These are phyloP conservation scores for Apantesis nais DNA, from an alignment of 2,888 invertebrate genomes.

Conservation along the genomic window DNA sequence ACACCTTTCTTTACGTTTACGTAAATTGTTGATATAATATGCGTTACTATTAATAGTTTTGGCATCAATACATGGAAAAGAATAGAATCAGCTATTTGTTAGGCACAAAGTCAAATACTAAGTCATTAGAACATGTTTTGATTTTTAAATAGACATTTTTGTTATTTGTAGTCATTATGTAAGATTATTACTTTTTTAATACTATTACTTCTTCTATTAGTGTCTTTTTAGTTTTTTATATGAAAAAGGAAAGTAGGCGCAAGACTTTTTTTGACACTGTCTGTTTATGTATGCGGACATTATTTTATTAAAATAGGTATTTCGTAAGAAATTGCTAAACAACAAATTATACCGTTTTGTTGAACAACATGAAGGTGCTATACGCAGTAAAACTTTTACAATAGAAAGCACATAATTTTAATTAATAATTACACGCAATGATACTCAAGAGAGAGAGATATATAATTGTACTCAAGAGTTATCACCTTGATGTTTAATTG, in stretches of 20 bases:
- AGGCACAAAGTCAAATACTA: not conserved
- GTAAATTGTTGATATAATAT: not conserved
- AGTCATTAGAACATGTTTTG: not conserved
- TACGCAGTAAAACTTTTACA: not conserved
- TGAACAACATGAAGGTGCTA: not conserved
- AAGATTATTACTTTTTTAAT: not conserved
- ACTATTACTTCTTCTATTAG: not conserved
- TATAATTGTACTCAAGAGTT: not conserved
- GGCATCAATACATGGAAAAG: conserved; percentile 8
- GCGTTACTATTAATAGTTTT: conserved; percentile 14
- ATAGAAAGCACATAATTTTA: not conserved
- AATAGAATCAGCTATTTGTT: not conserved
- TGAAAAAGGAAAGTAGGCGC: not conserved
- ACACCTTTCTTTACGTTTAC: not conserved
- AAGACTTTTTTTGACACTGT: not conserved
- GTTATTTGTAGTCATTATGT: not conserved
- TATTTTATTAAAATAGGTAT: too few species aligned
- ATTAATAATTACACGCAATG: not conserved
- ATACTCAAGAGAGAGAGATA: too few species aligned
- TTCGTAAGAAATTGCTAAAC: too few species aligned
- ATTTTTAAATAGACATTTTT: conserved; percentile 1
- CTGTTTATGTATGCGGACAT: too few species aligned
- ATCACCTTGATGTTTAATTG: not conserved
- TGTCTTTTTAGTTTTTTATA: not conserved
- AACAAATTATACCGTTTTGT: not conserved